Evolutionary conservation across 1,140 invertebrate species (phyloP).

Genomic region (Saxidomus purpurata): DNA sequence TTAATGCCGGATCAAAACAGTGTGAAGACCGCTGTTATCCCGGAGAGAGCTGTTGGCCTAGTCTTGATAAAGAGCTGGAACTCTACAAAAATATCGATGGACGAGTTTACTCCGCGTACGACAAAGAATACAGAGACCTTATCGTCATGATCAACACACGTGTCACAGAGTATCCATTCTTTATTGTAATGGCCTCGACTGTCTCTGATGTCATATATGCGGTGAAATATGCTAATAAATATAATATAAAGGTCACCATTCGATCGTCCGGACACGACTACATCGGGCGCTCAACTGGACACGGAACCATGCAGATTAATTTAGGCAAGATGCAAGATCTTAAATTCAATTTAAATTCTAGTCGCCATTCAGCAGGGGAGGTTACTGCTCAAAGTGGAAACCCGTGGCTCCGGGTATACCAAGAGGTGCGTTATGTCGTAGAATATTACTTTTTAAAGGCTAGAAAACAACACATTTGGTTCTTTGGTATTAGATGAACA

Average conservation of each 20-base stretch:
- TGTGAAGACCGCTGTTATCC: slow-evolving; percentile 31
- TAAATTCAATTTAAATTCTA: slow-evolving; percentile 39
- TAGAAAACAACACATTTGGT: too few relatives aligned
- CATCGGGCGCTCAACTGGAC: slow-evolving; percentile 47
- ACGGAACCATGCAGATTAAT: slow-evolving; percentile 43
- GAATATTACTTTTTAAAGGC: too few relatives aligned
- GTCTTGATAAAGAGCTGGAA: neutral
- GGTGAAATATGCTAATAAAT: slow-evolving; percentile 66
- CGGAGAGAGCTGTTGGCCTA: slow-evolving; percentile 42
- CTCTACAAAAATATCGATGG: slow-evolving; percentile 23
- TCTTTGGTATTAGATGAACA: too few relatives aligned
- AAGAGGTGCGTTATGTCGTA: neutral
- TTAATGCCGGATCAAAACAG: neutral
- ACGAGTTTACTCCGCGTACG: neutral
- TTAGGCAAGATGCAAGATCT: slow-evolving; percentile 18
- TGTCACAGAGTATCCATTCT: slow-evolving; percentile 4
- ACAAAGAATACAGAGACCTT: neutral
- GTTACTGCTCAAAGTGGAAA: slow-evolving; percentile 49
- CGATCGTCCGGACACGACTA: slow-evolving; percentile 60
- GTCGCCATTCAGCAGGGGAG: slow-evolving; percentile 25
- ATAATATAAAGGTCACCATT: slow-evolving; percentile 66
- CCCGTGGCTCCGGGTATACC: slow-evolving; percentile 40
- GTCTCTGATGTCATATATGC: slow-evolving; percentile 63
- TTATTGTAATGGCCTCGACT: slow-evolving; percentile 7
- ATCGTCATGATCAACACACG: slow-evolving; percentile 21